Percentiles rank a stretch among this genome's conserved stretches.
phyloP scores from a whole-genome alignment of 2,888 invertebrate genomes.

The Diogma glabrata region DNA sequence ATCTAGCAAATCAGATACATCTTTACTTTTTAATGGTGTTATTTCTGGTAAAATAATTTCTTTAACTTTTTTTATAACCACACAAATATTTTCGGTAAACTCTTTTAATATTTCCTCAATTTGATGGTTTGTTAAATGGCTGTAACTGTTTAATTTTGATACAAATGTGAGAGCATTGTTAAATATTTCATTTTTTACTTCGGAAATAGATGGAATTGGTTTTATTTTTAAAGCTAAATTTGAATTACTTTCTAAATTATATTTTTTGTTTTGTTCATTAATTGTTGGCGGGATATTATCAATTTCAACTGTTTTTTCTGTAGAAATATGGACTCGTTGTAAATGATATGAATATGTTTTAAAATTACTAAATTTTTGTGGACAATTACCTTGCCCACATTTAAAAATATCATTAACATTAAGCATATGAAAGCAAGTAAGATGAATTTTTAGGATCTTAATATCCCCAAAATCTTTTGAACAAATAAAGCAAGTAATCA shows the following conservation, averaged over 20 bases:
- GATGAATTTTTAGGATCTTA: neutral
- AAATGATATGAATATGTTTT: neutral
- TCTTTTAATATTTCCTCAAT: neutral
- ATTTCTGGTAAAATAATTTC: neutral
- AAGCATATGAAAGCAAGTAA: neutral
- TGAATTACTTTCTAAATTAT: too few relatives aligned
- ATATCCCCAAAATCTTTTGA: neutral
- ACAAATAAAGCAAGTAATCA: neutral
- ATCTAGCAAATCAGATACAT: neutral
- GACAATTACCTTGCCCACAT: neutral
- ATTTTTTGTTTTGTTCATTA: too few relatives aligned
- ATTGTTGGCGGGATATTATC: too few relatives aligned
- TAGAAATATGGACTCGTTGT: neutral
- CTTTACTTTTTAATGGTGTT: neutral
- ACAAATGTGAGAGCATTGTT: neutral
- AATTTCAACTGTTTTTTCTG: too few relatives aligned
- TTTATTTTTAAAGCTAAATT: too few relatives aligned
- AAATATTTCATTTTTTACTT: neutral
- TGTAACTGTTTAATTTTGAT: neutral
- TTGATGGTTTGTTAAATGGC: neutral
- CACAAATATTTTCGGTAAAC: neutral
- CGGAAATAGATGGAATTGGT: constrained; percentile 1
- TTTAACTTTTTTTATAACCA: neutral
- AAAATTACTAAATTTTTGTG: neutral
- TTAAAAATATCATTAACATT: neutral